Base-by-base conservation (phyloP, 2,797 vertebrate genomes). In the Mormyrus hasselquistii region DNA sequence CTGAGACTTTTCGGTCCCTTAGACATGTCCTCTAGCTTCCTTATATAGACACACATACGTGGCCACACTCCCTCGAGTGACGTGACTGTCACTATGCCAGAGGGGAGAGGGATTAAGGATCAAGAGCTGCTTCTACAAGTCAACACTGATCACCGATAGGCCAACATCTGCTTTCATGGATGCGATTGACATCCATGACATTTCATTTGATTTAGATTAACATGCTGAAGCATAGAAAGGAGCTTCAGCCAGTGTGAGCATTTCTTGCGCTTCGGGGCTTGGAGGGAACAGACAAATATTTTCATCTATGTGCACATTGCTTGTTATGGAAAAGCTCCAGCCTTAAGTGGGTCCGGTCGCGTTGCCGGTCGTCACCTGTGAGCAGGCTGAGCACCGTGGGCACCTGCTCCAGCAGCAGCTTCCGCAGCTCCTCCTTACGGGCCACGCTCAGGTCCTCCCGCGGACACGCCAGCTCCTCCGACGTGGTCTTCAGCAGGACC, bases 401-500 rank as follows among this genome's bases (percentile, higher is more conserved):
- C 90, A 99, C 98, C 93, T 99, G 98, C 79, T 99, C 98, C 91
- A 99, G 95, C 91, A 99, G 95, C 91, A 99, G 96, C 93, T 99
- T 99, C 87, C 98, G 96, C 73, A 99, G 92, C 94, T 99, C 99
- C 41, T 99, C 98, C 90, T 99, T 99, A 87, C 99, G 96, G 12
- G 97, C 97, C 34, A 99, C 97, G 0, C 98, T 97, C 79, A 99
- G 95, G 91, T 99, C 99, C 94, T 99, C 99, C 9, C 98, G 96
- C 0, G 98, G 98, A 94, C 98, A 99, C 0, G 98, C 98, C 91
- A 99, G 95, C 91, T 99, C 99, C 94, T 99, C 99, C 0, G 98
- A 99, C 0, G 98, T 99, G 47, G 98, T 99, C 93, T 99, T 99
- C 92, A 99, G 93, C 96, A 99, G 97, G 91, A 99, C 96, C 92